Base-by-base conservation (phyloP, 92 coral and sea anemone genomes). In the Umimayanthus kanabou region DNA sequence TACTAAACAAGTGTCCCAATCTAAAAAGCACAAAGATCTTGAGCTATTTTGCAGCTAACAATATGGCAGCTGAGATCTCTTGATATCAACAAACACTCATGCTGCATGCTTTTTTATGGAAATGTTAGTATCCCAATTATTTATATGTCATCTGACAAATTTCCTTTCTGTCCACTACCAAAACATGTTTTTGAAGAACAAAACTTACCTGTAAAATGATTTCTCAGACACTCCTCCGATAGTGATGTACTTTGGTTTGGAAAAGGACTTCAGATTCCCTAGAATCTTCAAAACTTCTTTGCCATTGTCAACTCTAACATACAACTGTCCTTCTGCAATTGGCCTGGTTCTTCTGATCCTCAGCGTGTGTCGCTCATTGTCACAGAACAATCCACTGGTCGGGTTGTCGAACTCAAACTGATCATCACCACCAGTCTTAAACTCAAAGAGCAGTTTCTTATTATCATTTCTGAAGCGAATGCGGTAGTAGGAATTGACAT, bases 251-350 rank as follows among this genome's bases (percentile, higher is more conserved):
- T 93, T 77, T 75, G 94, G 94, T 22, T 30, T 42, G 30, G 88
- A 57, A 87, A 95, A 93, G 13, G 76, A 91, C 6, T 53, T 23
- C 28, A 95, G 86, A 71, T 92, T 85, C 1, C 83, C 39, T 0
- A 43, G 43, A 22, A 64, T 88, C 0, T 1, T 18, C 39, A 80
- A n/a, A 9, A 71, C 65, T 75, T 64, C 87, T 26, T 42, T 61
- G 5, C 81, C 89, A 69, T 90, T 90, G 29, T 95, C 98, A 30
- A 95, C 93, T 26, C 85, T 87, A 57, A 37, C 83, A 42, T 81
- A 85, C 30, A 95, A 37, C 67, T 85, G 79, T 58, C 85, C 89
- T 82, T 49, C 3, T 11, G 77, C 64, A 16, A 82, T 82, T 26
- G 86, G 86, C 61, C 22, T 73, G 84, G 80, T 87, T 74, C 94